These are phyloP conservation scores for Halcyon leucocephala DNA, from an alignment of 2,797 vertebrate genomes.

Conservation along the genomic window DNA sequence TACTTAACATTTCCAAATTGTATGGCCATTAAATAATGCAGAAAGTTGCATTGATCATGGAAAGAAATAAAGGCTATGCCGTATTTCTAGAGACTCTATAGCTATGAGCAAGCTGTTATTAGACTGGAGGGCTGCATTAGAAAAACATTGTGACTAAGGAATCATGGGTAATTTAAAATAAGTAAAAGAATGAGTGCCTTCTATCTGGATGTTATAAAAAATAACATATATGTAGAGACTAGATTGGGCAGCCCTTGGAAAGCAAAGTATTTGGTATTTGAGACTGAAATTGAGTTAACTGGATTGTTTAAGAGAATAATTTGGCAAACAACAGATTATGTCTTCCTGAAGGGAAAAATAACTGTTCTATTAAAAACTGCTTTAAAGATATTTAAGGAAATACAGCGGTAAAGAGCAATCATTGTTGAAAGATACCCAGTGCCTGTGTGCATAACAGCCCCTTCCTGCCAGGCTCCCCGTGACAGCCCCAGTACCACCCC, in stretches of 20 bases:
- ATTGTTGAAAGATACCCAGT: not conserved
- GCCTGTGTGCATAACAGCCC: not conserved
- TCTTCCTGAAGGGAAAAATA: not conserved
- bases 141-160: not conserved
- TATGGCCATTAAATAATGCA: not conserved
- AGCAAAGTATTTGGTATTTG: not conserved
- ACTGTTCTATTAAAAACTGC: not conserved
- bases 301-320: not conserved
- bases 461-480: fast-evolving
- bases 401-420: not conserved
- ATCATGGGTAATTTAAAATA: not conserved
- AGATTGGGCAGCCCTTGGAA: not conserved
- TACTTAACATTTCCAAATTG: not conserved
- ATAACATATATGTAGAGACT: fast-evolving
- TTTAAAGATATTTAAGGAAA: not conserved
- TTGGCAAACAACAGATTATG: not conserved
- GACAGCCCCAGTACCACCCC: not conserved
- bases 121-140: not conserved
- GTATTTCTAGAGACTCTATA: not conserved
- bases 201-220: not conserved
- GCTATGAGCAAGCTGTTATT: not conserved
- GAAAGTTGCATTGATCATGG: not conserved
- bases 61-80: not conserved
- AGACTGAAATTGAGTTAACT: not conserved
- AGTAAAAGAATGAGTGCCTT: not conserved